A percentile compares a stretch with the other conserved stretches of the same genome.
phyloP scores from a whole-genome alignment of 2,113 vertebrate genomes.

The Myodes glareolus region DNA sequence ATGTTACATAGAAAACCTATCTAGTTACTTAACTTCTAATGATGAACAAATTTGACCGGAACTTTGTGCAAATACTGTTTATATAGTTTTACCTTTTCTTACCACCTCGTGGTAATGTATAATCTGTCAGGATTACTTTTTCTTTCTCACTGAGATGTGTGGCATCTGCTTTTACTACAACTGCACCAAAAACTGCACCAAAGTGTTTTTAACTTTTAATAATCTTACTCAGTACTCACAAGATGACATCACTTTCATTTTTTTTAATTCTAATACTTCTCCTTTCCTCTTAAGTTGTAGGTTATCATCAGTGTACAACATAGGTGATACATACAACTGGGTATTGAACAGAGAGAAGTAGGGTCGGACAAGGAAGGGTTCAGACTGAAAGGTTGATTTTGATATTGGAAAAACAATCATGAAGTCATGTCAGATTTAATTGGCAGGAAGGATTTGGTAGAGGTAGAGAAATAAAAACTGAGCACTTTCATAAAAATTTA shows the following conservation, averaged over 20 bases:
- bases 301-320: background rate
- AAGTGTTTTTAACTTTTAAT: background rate
- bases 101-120: background rate
- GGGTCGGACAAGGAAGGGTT: background rate
- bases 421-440: background rate
- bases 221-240: background rate
- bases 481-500: background rate
- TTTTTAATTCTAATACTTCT: background rate
- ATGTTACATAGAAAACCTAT: background rate
- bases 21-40: background rate
- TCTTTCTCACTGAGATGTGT: background rate
- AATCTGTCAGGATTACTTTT: background rate
- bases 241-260: background rate
- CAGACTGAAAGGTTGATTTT: background rate
- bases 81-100: background rate
- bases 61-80: background rate
- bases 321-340: background rate
- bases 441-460: background rate
- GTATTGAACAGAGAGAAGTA: background rate
- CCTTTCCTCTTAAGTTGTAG: background rate
- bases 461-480: background rate
- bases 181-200: background rate
- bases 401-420: background rate
- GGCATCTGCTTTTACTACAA: background rate
- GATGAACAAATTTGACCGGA: background rate